Percentiles rank a stretch among this genome's conserved stretches.
phyloP scores from a whole-genome alignment of 2,888 invertebrate genomes.

The Amblyjoppa proteus region DNA sequence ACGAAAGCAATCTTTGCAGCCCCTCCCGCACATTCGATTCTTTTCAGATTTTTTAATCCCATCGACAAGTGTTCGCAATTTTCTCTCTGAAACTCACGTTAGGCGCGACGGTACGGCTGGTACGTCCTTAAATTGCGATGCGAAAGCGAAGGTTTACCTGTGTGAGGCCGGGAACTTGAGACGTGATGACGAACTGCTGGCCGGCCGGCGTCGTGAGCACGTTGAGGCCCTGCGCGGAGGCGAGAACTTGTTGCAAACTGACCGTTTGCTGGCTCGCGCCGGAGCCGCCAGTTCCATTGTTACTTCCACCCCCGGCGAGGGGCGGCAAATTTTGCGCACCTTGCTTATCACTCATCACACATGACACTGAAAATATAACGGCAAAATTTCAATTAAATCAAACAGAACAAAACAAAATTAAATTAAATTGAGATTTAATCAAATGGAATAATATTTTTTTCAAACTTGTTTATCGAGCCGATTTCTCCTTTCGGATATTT shows the following conservation, averaged over 20 bases:
- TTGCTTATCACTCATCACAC: conserved; percentile 85
- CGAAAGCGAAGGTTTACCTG: conserved; percentile 83
- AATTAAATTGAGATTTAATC: too few species aligned
- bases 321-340: conserved; percentile 83
- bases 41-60: too few species aligned
- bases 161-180: conserved; percentile 85
- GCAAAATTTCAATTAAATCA: not conserved
- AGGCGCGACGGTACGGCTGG: too few species aligned
- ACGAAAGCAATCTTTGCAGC: too few species aligned
- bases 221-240: conserved; percentile 83
- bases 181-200: conserved; percentile 84
- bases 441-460: too few species aligned
- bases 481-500: too few species aligned
- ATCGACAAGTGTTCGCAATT: too few species aligned
- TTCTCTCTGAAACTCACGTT: too few species aligned
- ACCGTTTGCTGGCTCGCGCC: conserved; percentile 81
- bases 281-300: conserved; percentile 78
- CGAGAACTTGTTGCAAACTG: conserved; percentile 83
- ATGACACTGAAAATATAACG: conserved; percentile 79
- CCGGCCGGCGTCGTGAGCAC: conserved; percentile 83
- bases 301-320: conserved; percentile 84
- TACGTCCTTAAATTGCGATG: not conserved
- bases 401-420: too few species aligned
- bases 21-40: too few species aligned
- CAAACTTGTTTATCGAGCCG: too few species aligned